Evolutionary conservation across 2,113 vertebrate genomes (phyloP).

Genomic region (Myodes glareolus): DNA sequence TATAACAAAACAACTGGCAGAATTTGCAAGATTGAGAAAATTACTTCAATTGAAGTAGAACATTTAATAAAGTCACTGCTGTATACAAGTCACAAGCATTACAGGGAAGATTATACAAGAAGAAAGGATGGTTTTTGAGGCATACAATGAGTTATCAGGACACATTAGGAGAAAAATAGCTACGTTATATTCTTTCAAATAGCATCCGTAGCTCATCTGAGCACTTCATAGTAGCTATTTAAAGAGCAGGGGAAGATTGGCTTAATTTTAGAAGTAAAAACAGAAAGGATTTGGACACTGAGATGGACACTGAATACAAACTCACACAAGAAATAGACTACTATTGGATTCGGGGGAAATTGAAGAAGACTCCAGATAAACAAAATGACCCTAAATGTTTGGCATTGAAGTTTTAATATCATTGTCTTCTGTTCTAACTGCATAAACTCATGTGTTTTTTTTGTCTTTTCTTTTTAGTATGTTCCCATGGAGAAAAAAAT

Average conservation of each 20-base stretch:
- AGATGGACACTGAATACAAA: not conserved
- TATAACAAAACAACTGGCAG: constrained; percentile 27
- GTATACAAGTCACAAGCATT: not conserved
- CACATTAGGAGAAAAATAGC: not conserved
- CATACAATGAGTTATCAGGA: not conserved
- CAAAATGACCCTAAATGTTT: not conserved
- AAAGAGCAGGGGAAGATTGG: not conserved
- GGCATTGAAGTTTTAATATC: not conserved
- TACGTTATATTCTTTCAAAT: not conserved
- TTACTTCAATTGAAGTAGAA: constrained; percentile 32
- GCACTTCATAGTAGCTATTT: not conserved
- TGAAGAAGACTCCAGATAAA: not conserved
- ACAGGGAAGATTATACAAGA: constrained; percentile 12
- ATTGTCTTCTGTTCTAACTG: not conserved
- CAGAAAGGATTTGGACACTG: not conserved
- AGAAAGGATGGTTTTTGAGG: constrained; percentile 13
- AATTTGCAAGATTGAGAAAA: constrained; percentile 51
- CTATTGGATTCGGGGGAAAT: not conserved
- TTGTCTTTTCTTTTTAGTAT: not conserved
- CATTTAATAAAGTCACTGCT: constrained; percentile 59
- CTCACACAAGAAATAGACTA: not conserved
- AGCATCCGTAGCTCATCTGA: not conserved
- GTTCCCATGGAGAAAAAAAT: constrained; percentile 4
- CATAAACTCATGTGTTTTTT: not conserved
- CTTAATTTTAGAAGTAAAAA: not conserved